Conservation (phyloP, 2,113 vertebrate genomes). For the Osmerus eperlanus region DNA sequence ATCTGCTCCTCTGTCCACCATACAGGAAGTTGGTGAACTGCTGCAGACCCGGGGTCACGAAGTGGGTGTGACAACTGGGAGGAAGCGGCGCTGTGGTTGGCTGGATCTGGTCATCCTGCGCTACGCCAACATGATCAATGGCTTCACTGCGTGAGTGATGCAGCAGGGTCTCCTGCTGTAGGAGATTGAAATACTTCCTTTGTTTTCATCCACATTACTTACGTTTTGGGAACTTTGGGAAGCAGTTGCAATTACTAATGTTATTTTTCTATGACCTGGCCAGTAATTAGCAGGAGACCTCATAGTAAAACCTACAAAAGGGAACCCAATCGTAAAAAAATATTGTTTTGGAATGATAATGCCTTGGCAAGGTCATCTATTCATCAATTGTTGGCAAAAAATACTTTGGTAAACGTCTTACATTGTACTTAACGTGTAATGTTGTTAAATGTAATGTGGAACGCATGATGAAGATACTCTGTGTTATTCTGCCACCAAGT, state of each 20-base stretch:
- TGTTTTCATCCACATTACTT: not conserved
- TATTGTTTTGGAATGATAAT: no score
- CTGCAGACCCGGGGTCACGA: constrained; percentile 74
- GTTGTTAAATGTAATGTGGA: not conserved
- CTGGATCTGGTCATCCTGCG: constrained; percentile 77
- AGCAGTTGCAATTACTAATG: not conserved
- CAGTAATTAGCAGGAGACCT: not conserved
- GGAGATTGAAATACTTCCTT: not conserved
- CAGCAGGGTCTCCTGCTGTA: not conserved
- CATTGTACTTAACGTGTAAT: no score
- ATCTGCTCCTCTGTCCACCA: not conserved
- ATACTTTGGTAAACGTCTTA: no score
- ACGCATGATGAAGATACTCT: not conserved
- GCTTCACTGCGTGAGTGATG: constrained; percentile 75
- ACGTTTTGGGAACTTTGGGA: no score
- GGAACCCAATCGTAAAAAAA: no score
- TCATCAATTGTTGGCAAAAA: no score
- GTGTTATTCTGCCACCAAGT: not conserved
- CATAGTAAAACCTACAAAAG: no score
- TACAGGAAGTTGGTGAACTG: constrained; percentile 68
- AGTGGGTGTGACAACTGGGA: constrained; percentile 79
- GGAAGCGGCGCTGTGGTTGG: constrained; percentile 87
- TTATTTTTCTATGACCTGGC: not conserved
- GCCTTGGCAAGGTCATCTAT: no score
- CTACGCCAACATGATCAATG: constrained; percentile 82